A percentile compares a stretch with the other conserved stretches of the same genome.
Evolutionary conservation across 2,888 invertebrate genomes (phyloP).

Genomic region (Drosophila kambysellisi): DNA sequence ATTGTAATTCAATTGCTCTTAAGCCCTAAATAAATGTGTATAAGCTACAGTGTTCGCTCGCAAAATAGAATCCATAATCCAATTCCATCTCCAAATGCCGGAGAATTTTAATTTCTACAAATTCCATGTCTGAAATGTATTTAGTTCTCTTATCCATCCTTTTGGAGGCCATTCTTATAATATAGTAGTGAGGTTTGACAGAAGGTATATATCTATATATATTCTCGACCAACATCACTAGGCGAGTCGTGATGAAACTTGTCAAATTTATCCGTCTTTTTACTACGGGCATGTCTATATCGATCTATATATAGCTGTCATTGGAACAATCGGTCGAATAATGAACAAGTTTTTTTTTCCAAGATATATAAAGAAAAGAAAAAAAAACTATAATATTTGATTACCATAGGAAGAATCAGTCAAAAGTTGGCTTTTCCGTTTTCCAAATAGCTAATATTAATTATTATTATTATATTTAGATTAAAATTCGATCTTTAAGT

Average conservation of each 20-base stretch:
- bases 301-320: not conserved
- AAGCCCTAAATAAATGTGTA: slow-evolving; percentile 2
- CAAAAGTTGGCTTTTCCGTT: not conserved
- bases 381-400: too few relatives aligned
- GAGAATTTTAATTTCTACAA: not conserved
- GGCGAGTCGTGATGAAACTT: too few relatives aligned
- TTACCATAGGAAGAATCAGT: not conserved
- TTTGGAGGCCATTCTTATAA: not conserved
- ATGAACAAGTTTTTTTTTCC: too few relatives aligned
- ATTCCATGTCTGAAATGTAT: not conserved
- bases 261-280: too few relatives aligned
- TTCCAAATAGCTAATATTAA: not conserved
- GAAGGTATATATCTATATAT: too few relatives aligned
- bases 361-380: too few relatives aligned
- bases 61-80: not conserved
- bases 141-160: not conserved
- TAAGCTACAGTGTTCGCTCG: not conserved
- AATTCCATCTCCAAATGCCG: not conserved
- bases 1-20: slow-evolving; percentile 24
- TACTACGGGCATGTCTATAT: not conserved
- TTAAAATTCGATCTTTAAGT: not conserved
- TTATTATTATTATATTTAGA: not conserved
- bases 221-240: too few relatives aligned
- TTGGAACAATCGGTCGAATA: not conserved
- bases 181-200: not conserved